Base-by-base conservation (phyloP, 2,113 vertebrate genomes). In the Danio rerio region DNA sequence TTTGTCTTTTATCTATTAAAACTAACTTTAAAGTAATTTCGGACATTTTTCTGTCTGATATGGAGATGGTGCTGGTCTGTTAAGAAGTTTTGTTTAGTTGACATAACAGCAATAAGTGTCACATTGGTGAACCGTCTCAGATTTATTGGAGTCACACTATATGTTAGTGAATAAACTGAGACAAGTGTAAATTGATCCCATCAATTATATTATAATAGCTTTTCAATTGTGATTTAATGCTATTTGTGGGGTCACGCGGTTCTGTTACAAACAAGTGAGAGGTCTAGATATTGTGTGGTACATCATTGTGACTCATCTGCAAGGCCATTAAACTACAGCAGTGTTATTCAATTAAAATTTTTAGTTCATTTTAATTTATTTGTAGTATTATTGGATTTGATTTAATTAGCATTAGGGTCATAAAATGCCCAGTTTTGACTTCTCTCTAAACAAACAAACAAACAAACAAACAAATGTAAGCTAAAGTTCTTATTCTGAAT, bases 1-100 rank as follows among this genome's bases (percentile, higher is more conserved):
- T n/a, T n/a, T n/a, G n/a, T n/a, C 5, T 56, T 58, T 56, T 11
- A 12, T 56, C 31, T 31, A 31, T 31, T 31, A 31, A 2, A 31
- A 2, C 31, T 31, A 31, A 31, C 31, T 31, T 31, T 31, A 31
- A 31, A 31, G 31, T 31, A 31, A 3, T 31, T 31, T 31, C 31
- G 21, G 12, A 40, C 11, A 31, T 16, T 9, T 49, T 63, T 77
- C 58, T n/a, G 12, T 62, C 4, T 86, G 59, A 75, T 80, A 78
- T 84, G 16, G 68, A 86, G 81, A 82, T 77, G 78, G 83, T 80
- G 80, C 84, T 83, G 78, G 72, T 87, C 79, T 77, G n/a, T 16
- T 62, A 7, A 43, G 47, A n/a, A 78, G 71, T 69, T n/a, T 80
- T 50, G 16, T 3, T 76, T 42, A 65, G 53, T 40, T 49, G 45